These are phyloP conservation scores for Callosobruchus maculatus DNA, from an alignment of 2,888 invertebrate genomes.

Conservation along the genomic window DNA sequence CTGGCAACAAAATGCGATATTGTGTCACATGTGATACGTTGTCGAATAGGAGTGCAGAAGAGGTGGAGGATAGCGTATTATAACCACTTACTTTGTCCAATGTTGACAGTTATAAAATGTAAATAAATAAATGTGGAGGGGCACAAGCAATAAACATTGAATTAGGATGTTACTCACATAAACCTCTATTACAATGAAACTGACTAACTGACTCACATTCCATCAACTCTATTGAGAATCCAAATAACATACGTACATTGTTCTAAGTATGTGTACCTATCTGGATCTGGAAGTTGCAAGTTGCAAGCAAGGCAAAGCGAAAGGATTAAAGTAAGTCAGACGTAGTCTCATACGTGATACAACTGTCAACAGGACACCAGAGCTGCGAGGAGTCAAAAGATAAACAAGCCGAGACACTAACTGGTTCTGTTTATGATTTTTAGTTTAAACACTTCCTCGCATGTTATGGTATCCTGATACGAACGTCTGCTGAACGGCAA, in stretches of 20 bases:
- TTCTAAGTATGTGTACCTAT: too few relatives aligned
- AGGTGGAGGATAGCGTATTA: neutral
- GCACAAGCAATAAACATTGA: too few relatives aligned
- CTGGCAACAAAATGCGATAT: neutral
- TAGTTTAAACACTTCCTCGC: neutral
- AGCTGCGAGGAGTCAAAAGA: neutral
- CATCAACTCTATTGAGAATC: too few relatives aligned
- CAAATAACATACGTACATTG: too few relatives aligned
- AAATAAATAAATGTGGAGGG: too few relatives aligned
- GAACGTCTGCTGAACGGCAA: slow-evolving; percentile 6
- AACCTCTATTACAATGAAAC: too few relatives aligned
- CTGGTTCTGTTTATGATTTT: neutral
- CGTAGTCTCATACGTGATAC: slow-evolving; percentile 5
- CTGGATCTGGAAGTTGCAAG: too few relatives aligned
- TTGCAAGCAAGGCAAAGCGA: too few relatives aligned
- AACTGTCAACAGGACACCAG: slow-evolving; percentile 1
- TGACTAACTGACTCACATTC: too few relatives aligned
- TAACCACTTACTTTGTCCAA: too few relatives aligned
- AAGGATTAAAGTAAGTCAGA: neutral
- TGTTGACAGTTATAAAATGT: too few relatives aligned
- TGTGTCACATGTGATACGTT: neutral
- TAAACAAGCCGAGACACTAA: slow-evolving; percentile 1
- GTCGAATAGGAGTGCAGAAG: neutral
- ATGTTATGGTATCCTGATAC: neutral
- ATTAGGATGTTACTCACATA: too few relatives aligned